Conservation (phyloP, 2,888 invertebrate genomes). For the Didymodactylos carnosus region DNA sequence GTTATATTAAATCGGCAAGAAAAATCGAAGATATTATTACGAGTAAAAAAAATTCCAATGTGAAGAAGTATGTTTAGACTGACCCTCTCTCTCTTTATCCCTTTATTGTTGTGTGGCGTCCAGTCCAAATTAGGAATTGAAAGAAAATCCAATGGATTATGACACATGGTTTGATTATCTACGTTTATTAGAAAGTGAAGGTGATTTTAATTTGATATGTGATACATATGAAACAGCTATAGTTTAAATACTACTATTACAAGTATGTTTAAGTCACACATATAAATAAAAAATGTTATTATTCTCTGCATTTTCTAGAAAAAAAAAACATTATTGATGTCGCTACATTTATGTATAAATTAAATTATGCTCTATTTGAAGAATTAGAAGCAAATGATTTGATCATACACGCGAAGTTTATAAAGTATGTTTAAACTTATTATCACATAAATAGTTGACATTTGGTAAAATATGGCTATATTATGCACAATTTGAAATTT, state of each 20-base stretch:
- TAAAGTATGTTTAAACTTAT: constrained; percentile 68
- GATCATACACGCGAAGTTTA: constrained; percentile 69
- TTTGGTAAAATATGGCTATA: constrained; percentile 95
- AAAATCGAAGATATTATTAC: constrained; percentile 92
- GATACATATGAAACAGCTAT: constrained; percentile 95
- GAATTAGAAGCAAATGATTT: constrained; percentile 71
- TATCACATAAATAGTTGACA: constrained; percentile 90
- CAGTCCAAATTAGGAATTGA: constrained; percentile 75
- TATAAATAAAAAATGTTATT: not conserved
- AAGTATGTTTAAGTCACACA: constrained; percentile 40
- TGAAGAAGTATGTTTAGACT: constrained; percentile 50
- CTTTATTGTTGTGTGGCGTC: too few species aligned
- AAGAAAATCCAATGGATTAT: constrained; percentile 81
- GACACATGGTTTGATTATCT: constrained; percentile 99
- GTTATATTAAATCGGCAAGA: constrained; percentile 68
- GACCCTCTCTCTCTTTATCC: too few species aligned
- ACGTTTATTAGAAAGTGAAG: constrained; percentile 63
- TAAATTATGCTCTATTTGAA: constrained; percentile 86
- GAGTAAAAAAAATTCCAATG: constrained; percentile 84
- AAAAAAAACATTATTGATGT: constrained; percentile 88
- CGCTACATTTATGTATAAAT: constrained; percentile 95
- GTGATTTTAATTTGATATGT: constrained; percentile 48
- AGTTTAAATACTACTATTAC: constrained; percentile 81
- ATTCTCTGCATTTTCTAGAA: constrained; percentile 15
- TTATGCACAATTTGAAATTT: constrained; percentile 88